Conservation (phyloP, 2,797 vertebrate species). For the Meriones psammophilus region DNA sequence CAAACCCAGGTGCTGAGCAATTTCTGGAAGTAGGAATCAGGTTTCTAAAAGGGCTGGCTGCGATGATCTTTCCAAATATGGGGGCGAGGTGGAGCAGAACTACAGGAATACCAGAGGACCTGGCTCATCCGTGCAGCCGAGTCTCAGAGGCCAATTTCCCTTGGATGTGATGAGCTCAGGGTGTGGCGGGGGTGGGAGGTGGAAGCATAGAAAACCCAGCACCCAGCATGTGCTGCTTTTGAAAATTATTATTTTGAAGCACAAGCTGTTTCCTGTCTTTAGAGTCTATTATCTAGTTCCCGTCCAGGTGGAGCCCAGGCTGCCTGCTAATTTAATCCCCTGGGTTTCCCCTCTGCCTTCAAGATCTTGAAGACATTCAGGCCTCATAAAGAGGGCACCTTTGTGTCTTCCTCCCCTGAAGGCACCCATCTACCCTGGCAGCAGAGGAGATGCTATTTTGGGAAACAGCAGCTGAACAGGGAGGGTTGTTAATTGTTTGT, state of each 20-base stretch:
- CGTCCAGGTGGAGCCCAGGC: constrained; percentile 85
- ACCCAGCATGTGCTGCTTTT: constrained; percentile 76
- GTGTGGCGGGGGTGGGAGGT: neutral
- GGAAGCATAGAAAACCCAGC: constrained; percentile 45
- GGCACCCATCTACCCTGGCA: constrained; percentile 73
- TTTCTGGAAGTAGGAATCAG: constrained; percentile 6
- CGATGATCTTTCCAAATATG: constrained; percentile 51
- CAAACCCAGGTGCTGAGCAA: constrained; percentile 6
- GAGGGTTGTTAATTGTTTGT: constrained; percentile 89
- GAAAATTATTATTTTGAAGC: constrained; percentile 82
- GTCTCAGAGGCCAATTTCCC: constrained; percentile 20
- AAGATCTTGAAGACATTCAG: constrained; percentile 65
- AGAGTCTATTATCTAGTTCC: constrained; percentile 84
- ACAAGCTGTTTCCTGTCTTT: constrained; percentile 87
- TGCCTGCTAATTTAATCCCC: constrained; percentile 85
- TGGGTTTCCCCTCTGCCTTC: constrained; percentile 82
- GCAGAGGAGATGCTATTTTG: constrained; percentile 86
- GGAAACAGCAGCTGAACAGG: constrained; percentile 88
- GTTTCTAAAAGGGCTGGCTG: constrained; percentile 57
- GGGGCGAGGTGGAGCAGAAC: constrained; percentile 52
- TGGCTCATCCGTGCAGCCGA: neutral
- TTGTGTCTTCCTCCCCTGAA: constrained; percentile 83
- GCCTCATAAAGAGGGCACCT: constrained; percentile 84
- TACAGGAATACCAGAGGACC: constrained; percentile 60
- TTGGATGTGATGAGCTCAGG: constrained; percentile 51